These are phyloP conservation scores for Remorina albescens DNA, from an alignment of 2,797 vertebrate genomes.

Conservation along the genomic window DNA sequence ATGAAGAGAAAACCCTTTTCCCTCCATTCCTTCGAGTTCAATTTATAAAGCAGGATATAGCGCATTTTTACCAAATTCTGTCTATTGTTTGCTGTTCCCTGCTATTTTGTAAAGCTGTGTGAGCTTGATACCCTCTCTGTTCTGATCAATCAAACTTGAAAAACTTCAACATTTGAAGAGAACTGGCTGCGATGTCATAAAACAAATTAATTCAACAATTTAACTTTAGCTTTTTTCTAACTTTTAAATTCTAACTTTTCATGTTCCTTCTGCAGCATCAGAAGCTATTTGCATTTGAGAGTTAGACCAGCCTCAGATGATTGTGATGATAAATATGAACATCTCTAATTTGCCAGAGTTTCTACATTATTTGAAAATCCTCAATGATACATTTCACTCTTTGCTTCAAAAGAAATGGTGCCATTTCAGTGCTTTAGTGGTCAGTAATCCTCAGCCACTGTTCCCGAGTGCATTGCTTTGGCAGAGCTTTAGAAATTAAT, in stretches of 20 bases:
- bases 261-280: slow-evolving; percentile 11
- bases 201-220: slow-evolving; percentile 8
- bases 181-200: background rate
- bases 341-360: slow-evolving; percentile 14
- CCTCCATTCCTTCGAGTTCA: background rate
- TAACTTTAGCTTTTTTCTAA: no score
- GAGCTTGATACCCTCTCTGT: background rate
- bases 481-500: slow-evolving; percentile 2
- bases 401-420: slow-evolving; percentile 14
- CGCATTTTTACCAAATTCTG: background rate
- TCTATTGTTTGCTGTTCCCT: background rate
- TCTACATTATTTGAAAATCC: background rate
- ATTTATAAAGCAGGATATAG: background rate
- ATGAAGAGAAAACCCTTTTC: background rate
- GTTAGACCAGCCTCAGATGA: background rate
- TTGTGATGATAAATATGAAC: background rate
- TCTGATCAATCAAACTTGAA: background rate
- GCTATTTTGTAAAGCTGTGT: background rate
- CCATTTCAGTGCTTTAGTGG: slow-evolving; percentile 1
- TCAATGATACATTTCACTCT: background rate
- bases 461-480: background rate
- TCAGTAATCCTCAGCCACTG: slow-evolving; percentile 11
- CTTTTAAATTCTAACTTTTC: slow-evolving; percentile 3
- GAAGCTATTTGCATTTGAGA: background rate
- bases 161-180: background rate